Evolutionary conservation across 1,140 invertebrate species (phyloP).

Genomic region (Drosophila simulans): DNA sequence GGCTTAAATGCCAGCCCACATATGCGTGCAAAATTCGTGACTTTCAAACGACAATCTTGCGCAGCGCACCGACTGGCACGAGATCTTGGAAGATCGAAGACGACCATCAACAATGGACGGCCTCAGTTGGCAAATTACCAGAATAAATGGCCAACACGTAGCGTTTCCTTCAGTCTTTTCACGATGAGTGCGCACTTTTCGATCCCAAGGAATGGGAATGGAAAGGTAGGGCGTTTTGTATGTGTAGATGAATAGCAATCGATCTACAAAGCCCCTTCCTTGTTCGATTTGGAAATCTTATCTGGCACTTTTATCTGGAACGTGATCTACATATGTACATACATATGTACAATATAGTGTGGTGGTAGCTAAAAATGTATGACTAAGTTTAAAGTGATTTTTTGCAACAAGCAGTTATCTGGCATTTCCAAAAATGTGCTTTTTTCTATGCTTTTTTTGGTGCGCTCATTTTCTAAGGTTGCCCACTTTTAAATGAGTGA

Average conservation of each 20-base stretch:
- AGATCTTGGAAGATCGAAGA: constrained; percentile 47
- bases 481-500: background rate
- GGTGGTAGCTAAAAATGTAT: background rate
- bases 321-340: background rate
- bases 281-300: constrained; percentile 32
- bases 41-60: constrained; percentile 49
- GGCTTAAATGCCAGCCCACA: constrained; percentile 22
- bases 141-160: constrained; percentile 17
- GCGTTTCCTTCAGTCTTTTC: constrained; percentile 14
- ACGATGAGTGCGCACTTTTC: constrained; percentile 50
- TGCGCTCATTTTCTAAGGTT: background rate
- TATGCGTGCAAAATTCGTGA: constrained; percentile 50
- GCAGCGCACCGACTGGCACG: constrained; percentile 62
- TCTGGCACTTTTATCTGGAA: constrained; percentile 10
- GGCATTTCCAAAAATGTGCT: constrained; percentile 2
- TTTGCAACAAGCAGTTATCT: background rate
- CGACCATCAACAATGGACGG: constrained; percentile 7
- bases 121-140: constrained; percentile 22
- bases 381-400: constrained; percentile 7
- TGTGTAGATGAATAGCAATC: constrained; percentile 2
- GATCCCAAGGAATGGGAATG: constrained; percentile 10
- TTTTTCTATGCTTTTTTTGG: background rate
- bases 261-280: constrained; percentile 17
- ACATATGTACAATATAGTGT: background rate
- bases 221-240: background rate